A percentile compares a stretch with the other conserved stretches of the same genome.
Evolutionary conservation across 2,113 vertebrate genomes (phyloP).

Genomic region (Leptocoma aspasia): DNA sequence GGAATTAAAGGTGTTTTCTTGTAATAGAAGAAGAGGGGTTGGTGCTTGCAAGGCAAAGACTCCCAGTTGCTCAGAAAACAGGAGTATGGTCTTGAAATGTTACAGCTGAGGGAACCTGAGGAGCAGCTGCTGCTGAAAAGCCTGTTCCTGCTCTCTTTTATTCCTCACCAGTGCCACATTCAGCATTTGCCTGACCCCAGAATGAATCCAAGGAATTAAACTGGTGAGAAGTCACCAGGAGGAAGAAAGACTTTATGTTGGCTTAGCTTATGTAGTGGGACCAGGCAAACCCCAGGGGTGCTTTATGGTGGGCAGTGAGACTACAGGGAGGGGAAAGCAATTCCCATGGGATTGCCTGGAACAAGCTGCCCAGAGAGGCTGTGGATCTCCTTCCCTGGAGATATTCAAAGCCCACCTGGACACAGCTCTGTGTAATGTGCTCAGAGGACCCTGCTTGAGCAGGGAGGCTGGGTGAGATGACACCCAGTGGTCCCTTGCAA

Average conservation of each 20-base stretch:
- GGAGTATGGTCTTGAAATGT: neutral
- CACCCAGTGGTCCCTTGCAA: neutral
- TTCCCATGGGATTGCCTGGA: neutral
- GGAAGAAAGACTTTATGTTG: neutral
- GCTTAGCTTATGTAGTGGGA: neutral
- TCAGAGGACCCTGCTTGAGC: neutral
- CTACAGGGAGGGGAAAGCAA: rapidly evolving
- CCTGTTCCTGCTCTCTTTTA: neutral
- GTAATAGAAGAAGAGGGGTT: neutral
- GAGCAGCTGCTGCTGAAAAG: neutral
- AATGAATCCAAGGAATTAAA: neutral
- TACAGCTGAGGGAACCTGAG: neutral
- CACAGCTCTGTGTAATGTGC: too few species aligned
- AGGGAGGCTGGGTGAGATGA: neutral
- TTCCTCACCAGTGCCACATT: neutral
- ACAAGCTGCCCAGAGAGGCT: neutral
- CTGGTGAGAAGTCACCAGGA: neutral
- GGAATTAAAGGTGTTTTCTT: neutral
- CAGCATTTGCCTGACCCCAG: neutral
- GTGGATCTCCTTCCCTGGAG: neutral
- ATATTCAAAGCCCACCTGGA: neutral
- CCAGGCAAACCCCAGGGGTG: neutral
- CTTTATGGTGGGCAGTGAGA: neutral
- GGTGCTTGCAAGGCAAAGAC: neutral
- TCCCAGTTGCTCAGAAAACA: neutral